Evolutionary conservation across 2,797 vertebrate species (phyloP), one percentile per base, ranked within the genome.

Genomic region (Acridotheres tristis): DNA sequence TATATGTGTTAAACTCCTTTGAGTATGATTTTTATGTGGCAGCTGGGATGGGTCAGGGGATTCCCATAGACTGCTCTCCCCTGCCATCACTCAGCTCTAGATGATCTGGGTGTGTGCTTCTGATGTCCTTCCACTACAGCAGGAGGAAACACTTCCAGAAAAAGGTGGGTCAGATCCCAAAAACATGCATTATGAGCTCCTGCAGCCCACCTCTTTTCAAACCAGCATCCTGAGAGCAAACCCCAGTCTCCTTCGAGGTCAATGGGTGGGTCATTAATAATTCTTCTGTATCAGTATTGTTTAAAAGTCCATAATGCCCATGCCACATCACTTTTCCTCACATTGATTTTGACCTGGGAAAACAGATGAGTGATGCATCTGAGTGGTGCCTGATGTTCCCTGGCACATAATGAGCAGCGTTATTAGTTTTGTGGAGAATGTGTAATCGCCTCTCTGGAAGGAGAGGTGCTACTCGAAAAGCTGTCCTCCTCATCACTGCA

Each of bases 381-480:
- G 36, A 69, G 21, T 45, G 13, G 34, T 59, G 36, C 45, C 40
- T 82, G 59, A 29, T 59, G 27, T 63, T 87, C 9, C 45, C 30
- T 71, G 69, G 66, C 23, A 62, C 45, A 53, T 25, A 76, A 75
- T 36, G 84, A 79, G 36, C 36, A 73, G 10, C 1, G 1, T 57
- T 71, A 61, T 30, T 76, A 4, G 9, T 29, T 38, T 36, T 4
- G 13, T n/a, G 59, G 36, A 6, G 58, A 68, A 51, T 8, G 45
- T 0, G 1, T 23, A 71, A 87, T 45, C 50, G 68, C 40, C 51
- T 62, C 58, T 48, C 77, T 63, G 23, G 27, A 67, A 72, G 40
- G 40, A 88, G 62, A 93, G 34, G 48, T 76, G 29, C 32, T 72
- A 59, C 48, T 80, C 42, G 32, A 87, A 89, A 94, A 72, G 34